phyloP scores from a whole-genome alignment of 2,888 invertebrate species.

The Hirtodrosophila cameraria region DNA sequence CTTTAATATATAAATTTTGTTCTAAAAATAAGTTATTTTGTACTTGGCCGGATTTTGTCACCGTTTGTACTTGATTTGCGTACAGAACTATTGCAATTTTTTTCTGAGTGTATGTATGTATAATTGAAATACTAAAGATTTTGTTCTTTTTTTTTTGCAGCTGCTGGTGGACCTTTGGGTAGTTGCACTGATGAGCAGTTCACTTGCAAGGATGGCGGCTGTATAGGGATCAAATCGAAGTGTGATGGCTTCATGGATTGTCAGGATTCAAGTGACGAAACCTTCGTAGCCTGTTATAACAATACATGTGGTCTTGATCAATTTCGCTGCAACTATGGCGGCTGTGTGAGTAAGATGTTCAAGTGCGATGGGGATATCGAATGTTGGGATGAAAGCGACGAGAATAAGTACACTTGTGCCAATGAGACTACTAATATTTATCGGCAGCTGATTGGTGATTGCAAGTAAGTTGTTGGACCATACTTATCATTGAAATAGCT shows the following conservation, averaged over 20 bases:
- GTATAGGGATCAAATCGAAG: neutral
- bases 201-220: neutral
- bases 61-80: no score
- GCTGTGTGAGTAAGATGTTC: neutral
- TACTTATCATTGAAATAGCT: no score
- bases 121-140: no score
- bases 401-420: conserved; percentile 22
- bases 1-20: no score
- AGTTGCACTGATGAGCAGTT: neutral
- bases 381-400: conserved; percentile 48
- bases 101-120: no score
- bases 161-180: neutral
- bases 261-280: conserved; percentile 34
- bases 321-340: conserved; percentile 49
- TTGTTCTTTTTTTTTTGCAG: neutral
- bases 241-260: conserved; percentile 38
- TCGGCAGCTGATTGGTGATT: conserved; percentile 1
- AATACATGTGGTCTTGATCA: neutral
- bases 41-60: no score
- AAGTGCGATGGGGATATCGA: conserved; percentile 13
- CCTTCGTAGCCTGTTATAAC: conserved; percentile 13
- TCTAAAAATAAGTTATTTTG: no score
- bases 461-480: conserved; percentile 23
- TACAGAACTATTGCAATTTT: no score
- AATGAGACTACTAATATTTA: fast-evolving